Conservation (phyloP, 2,888 invertebrate species). For the Osedax fenrisi region DNA sequence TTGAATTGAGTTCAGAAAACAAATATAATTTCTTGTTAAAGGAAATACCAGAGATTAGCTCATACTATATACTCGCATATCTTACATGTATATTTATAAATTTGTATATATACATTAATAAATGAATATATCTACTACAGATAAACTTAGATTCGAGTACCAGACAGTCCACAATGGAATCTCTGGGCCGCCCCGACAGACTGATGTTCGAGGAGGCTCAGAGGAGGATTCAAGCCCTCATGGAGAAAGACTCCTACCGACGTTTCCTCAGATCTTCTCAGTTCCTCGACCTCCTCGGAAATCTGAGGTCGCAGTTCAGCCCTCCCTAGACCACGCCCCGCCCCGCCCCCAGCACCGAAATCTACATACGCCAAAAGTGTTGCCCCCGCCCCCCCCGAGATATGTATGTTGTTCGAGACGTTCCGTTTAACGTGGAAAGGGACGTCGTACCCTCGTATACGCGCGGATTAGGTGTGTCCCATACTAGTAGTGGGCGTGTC, state of each 20-base stretch:
- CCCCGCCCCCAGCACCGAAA: too few relatives aligned
- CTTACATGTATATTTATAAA: not conserved
- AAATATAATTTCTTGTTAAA: too few relatives aligned
- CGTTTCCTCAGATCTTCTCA: conserved; percentile 54
- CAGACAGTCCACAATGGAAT: conserved; percentile 47
- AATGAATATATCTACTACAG: conserved; percentile 40
- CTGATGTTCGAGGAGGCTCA: conserved; percentile 54
- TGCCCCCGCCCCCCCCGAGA: too few relatives aligned
- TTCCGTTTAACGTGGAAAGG: too few relatives aligned
- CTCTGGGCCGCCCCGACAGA: conserved; percentile 49
- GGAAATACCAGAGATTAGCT: too few relatives aligned
- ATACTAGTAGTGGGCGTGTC: too few relatives aligned
- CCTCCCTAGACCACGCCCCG: too few relatives aligned
- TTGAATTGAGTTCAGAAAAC: too few relatives aligned
- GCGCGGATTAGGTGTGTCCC: too few relatives aligned
- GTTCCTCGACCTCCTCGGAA: conserved; percentile 47
- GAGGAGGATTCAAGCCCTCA: conserved; percentile 53
- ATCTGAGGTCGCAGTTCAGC: conserved; percentile 20
- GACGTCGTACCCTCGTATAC: too few relatives aligned
- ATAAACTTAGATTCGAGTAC: conserved; percentile 55
- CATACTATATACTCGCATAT: not conserved
- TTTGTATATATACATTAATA: conserved; percentile 3
- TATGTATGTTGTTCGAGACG: too few relatives aligned
- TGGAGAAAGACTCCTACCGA: conserved; percentile 55
- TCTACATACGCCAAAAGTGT: too few relatives aligned